Conservation (phyloP, 2,797 vertebrate genomes). For the Enteromius unitaeniatus region DNA sequence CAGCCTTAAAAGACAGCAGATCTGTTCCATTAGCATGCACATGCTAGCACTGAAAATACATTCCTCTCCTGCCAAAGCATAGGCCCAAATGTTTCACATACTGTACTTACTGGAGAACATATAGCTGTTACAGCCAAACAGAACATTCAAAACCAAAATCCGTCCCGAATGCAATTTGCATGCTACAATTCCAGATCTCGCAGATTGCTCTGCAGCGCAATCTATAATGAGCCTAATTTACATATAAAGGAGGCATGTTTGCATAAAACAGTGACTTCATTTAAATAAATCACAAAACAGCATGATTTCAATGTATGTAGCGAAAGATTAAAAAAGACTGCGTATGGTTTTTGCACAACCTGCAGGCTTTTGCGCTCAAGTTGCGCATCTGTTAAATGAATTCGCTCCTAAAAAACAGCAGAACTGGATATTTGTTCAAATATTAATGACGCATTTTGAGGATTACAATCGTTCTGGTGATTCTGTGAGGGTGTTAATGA, state of each 20-base stretch:
- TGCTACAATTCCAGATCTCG: not conserved
- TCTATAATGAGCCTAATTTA: constrained; percentile 1
- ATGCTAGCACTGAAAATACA: constrained; percentile 29
- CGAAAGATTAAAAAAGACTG: not conserved
- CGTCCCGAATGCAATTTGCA: not conserved
- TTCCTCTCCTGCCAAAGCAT: constrained; percentile 21
- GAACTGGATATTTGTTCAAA: not conserved
- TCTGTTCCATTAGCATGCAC: constrained; percentile 45
- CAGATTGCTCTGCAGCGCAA: not conserved
- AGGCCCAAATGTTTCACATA: not conserved
- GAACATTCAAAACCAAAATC: not conserved
- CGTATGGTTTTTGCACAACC: not conserved
- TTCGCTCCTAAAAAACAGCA: not conserved
- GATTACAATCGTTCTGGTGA: constrained; percentile 33
- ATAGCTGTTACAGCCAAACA: not conserved
- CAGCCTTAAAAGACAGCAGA: constrained; percentile 31
- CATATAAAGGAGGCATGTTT: constrained; percentile 1
- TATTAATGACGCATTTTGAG: constrained; percentile 41
- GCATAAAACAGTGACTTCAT: not conserved
- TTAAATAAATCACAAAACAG: not conserved
- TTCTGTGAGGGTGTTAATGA: constrained; percentile 33
- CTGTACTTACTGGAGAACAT: constrained; percentile 3
- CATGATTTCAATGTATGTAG: not conserved
- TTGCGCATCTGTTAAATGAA: not conserved
- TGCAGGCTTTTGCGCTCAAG: not conserved